Percentiles rank a stretch among this genome's conserved stretches.
phyloP scores from a whole-genome alignment of 2,113 vertebrate species.

The Rissa tridactyla region DNA sequence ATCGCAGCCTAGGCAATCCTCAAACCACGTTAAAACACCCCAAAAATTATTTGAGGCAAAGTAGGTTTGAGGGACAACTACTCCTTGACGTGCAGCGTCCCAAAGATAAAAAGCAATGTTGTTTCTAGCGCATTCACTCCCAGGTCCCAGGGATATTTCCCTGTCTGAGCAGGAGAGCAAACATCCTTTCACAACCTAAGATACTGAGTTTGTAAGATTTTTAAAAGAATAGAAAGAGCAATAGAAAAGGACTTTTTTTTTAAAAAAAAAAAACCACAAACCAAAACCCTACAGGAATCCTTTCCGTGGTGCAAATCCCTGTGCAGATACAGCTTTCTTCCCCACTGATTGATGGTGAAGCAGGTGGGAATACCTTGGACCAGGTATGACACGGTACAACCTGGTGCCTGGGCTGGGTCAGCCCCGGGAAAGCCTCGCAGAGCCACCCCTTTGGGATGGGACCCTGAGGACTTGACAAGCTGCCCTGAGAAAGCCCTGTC shows the following conservation, averaged over 20 bases:
- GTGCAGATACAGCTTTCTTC: neutral
- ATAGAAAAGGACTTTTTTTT: neutral
- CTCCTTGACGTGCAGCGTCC: neutral
- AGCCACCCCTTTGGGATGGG: neutral
- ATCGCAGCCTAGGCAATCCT: neutral
- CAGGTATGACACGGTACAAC: rapidly evolving
- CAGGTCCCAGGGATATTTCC: neutral
- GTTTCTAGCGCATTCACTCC: neutral
- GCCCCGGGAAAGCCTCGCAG: neutral
- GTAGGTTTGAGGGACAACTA: neutral
- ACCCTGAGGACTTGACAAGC: rapidly evolving
- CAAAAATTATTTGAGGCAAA: neutral
- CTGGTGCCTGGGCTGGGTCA: neutral
- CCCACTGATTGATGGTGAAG: neutral
- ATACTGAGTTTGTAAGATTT: neutral
- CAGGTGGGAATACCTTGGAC: neutral
- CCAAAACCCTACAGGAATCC: neutral
- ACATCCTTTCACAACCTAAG: neutral
- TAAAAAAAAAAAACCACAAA: too few relatives aligned
- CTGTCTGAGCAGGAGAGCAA: neutral
- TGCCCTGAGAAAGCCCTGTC: neutral
- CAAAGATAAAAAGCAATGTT: neutral
- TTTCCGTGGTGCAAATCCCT: neutral
- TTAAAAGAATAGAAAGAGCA: neutral
- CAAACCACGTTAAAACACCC: neutral